These are phyloP conservation scores for Muschampia plurimacula DNA, from an alignment of 2,888 invertebrate genomes.

Conservation along the genomic window DNA sequence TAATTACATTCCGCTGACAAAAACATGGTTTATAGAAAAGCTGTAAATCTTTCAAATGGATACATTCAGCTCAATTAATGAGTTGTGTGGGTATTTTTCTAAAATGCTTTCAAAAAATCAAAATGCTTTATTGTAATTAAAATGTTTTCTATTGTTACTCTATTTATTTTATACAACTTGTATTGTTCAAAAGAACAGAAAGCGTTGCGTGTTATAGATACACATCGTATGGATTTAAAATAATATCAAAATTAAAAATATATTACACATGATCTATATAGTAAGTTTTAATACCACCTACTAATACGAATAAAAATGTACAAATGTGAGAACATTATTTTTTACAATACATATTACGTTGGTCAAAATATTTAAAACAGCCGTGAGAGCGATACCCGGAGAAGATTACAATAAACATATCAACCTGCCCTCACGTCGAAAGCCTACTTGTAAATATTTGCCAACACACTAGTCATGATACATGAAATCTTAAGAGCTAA, in stretches of 20 bases:
- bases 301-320: no score
- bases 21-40: slow-evolving; percentile 48
- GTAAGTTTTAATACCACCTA: no score
- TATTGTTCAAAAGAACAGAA: no score
- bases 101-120: not conserved
- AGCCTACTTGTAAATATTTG: slow-evolving; percentile 38
- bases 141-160: no score
- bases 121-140: no score
- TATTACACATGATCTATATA: no score
- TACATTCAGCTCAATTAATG: slow-evolving; percentile 1
- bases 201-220: no score
- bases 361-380: not conserved
- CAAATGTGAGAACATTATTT: no score
- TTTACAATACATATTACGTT: not conserved
- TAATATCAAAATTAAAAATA: no score
- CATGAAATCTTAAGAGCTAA: slow-evolving; percentile 72
- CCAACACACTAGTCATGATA: slow-evolving; percentile 52
- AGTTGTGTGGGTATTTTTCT: not conserved
- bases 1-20: slow-evolving; percentile 66
- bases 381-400: not conserved
- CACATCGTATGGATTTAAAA: no score
- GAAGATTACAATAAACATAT: slow-evolving; percentile 30
- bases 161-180: not conserved
- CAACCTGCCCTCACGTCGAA: slow-evolving; percentile 43
- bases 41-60: slow-evolving; percentile 27